Conservation (phyloP, 2,888 invertebrate genomes). For the Melipona beecheii region DNA sequence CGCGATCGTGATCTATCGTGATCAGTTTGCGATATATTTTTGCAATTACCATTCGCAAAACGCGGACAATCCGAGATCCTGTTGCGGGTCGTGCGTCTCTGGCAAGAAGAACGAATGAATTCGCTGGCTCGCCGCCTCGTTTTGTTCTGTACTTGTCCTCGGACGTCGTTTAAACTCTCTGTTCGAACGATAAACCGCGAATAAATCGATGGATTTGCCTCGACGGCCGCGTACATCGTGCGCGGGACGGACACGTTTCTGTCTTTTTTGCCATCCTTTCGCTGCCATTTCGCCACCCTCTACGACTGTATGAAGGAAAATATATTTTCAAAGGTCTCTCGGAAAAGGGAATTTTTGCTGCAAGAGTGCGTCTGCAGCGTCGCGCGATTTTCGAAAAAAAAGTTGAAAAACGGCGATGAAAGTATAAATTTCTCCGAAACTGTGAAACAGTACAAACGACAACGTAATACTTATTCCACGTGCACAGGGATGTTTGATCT, state of each 20-base stretch:
- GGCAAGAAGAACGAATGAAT: background rate
- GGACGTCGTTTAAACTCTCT: conserved; percentile 3
- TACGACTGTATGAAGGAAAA: background rate
- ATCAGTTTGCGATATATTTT: conserved; percentile 21
- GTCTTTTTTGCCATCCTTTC: too few relatives aligned
- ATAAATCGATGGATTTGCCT: conserved; percentile 2
- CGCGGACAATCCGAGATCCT: conserved; percentile 2
- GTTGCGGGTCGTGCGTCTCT: conserved; percentile 6
- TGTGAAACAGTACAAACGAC: background rate
- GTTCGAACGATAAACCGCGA: conserved; percentile 1
- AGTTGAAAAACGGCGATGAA: background rate
- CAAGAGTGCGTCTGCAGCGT: background rate
- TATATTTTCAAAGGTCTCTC: background rate
- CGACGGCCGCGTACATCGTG: background rate
- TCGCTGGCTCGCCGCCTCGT: background rate
- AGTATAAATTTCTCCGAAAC: background rate
- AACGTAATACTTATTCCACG: background rate
- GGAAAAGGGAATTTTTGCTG: background rate
- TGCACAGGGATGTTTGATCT: background rate
- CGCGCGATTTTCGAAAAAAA: background rate
- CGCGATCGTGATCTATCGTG: background rate
- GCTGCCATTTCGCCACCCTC: too few relatives aligned
- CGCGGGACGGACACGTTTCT: background rate
- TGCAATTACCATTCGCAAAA: conserved; percentile 9
- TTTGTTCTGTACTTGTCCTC: background rate